Conservation (phyloP, 2,888 invertebrate species). For the Euproctis similis region DNA sequence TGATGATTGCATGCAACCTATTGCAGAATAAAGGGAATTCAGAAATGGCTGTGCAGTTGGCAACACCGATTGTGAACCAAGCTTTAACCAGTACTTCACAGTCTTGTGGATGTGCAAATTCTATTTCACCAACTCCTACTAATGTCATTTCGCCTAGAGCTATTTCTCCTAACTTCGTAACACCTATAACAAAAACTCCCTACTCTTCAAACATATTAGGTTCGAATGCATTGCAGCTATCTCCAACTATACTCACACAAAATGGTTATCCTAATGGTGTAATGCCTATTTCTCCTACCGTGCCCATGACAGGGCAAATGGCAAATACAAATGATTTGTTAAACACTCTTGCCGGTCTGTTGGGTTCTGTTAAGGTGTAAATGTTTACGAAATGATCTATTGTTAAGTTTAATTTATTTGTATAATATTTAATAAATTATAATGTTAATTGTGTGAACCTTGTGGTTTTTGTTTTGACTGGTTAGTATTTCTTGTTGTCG, state of each 20-base stretch:
- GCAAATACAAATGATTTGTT: slow-evolving; percentile 12
- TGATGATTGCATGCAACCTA: slow-evolving; percentile 52
- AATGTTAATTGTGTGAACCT: no score
- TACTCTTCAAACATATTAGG: slow-evolving; percentile 1
- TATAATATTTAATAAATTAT: slow-evolving; percentile 6
- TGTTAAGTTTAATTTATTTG: slow-evolving; percentile 5
- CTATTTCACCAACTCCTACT: slow-evolving; percentile 21
- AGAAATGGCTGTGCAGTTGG: slow-evolving; percentile 34
- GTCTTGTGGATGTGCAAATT: slow-evolving; percentile 34
- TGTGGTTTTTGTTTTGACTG: no score
- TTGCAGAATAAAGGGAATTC: slow-evolving; percentile 39
- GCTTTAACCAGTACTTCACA: slow-evolving; percentile 30
- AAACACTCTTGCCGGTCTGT: slow-evolving; percentile 11
- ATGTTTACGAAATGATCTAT: not conserved
- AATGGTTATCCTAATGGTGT: not conserved
- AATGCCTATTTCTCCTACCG: slow-evolving; percentile 3
- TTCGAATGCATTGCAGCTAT: not conserved
- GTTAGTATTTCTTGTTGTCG: no score
- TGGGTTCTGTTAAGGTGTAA: slow-evolving; percentile 12
- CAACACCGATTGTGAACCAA: slow-evolving; percentile 40
- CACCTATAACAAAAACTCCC: slow-evolving; percentile 11
- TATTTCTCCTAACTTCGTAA: slow-evolving; percentile 10
- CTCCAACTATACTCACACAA: slow-evolving; percentile 3
- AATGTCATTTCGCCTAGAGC: slow-evolving; percentile 15
- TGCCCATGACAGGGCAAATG: not conserved